Evolutionary conservation across 2,113 vertebrate genomes (phyloP).

Genomic region (Mesoclemmys tuberculata): DNA sequence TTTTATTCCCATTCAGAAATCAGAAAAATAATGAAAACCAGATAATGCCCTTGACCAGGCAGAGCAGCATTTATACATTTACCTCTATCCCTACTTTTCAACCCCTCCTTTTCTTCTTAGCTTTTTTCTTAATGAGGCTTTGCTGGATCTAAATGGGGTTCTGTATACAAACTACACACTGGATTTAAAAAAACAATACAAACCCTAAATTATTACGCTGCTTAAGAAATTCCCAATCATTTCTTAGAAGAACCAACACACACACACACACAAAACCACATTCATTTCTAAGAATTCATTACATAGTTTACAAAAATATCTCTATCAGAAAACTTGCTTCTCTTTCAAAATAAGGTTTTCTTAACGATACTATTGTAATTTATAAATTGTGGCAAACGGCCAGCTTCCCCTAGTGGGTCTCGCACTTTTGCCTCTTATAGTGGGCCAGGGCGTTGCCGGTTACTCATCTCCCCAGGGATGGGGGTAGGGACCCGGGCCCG

Average conservation of each 20-base stretch:
- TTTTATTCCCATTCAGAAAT: background rate
- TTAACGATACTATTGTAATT: background rate
- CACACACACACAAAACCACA: background rate
- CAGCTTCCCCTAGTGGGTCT: no score
- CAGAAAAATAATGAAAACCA: background rate
- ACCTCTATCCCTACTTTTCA: background rate
- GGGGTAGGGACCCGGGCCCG: no score
- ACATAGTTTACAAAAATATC: background rate
- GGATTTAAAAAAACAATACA: background rate
- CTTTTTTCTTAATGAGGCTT: background rate
- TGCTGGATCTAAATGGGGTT: background rate
- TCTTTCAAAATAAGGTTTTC: background rate
- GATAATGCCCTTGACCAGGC: background rate
- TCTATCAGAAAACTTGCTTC: background rate
- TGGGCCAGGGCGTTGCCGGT: no score
- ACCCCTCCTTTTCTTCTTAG: background rate
- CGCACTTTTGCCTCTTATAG: no score
- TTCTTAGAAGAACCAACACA: background rate
- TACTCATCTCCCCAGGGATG: no score
- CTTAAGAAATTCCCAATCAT: background rate
- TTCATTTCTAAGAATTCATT: accelerated
- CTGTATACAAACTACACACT: background rate
- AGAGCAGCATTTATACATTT: background rate
- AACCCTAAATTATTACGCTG: accelerated
- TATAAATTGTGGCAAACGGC: no score